Base-by-base conservation (phyloP, 2,113 vertebrate species). In the Ophiodon elongatus region DNA sequence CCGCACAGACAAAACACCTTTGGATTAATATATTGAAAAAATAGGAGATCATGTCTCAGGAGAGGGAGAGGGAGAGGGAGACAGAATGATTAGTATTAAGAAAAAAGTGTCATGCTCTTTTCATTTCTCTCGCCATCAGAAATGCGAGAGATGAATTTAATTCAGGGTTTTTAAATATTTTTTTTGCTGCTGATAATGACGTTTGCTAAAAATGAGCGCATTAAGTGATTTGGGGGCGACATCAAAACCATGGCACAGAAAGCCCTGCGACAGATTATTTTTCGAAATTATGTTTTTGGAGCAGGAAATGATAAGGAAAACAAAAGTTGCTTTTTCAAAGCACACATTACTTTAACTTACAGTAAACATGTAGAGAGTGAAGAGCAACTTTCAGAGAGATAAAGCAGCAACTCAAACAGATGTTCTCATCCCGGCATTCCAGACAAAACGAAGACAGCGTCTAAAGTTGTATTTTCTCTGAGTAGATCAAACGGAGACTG, bases 161-260 rank as follows among this genome's bases (percentile, higher is more conserved):
- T 56, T 62, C 4, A 31, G 64, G 37, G 31, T 29, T 10, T 52
- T n/a, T 23, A 39, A 29, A 52, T 50, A 1, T 4, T 4, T 19
- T 54, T 29, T 45, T 66, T 37, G n/a, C 19, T 35, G 10, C 1
- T 27, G 5, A 37, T 83, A 23, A 73, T 54, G 13, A 52, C 25
- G 57, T 65, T 13, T 80, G 43, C 59, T 60, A 43, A 47, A n/a
- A 81, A 74, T 73, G 19, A 65, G 65, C 7, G 0, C 33, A 17
- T 31, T 23, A 62, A 62, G 13, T 63, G 23, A 41, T 71, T 68
- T 23, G 2, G 43, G 41, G 14, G 21, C 3, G 0, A 27, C 39
- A 8, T 11, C 17, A 56, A 37, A 86, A 19, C 77, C 23, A 39
- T 41, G 69, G 56, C 41, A 27, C 67, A 59, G 27, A 68, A 41